Evolutionary conservation across 2,888 invertebrate species (phyloP).

Genomic region (Cataglyphis rosenhaueri): DNA sequence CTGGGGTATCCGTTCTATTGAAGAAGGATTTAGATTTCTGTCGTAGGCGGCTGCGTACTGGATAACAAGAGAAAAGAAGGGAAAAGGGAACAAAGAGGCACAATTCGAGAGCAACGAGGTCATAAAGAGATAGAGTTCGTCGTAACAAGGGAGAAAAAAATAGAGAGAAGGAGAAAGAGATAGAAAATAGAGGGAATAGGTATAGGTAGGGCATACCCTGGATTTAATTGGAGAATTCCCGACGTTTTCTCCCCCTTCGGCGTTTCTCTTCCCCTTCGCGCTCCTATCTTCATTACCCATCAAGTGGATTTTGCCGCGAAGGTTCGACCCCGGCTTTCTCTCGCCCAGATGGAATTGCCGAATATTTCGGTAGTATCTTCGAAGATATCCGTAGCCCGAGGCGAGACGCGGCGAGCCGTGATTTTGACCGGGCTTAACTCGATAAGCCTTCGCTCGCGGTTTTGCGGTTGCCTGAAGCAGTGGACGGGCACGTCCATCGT

Average conservation of each 20-base stretch:
- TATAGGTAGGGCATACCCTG: conserved; percentile 28
- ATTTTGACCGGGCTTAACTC: conserved; percentile 68
- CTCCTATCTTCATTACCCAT: conserved; percentile 74
- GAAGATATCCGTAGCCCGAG: conserved; percentile 45
- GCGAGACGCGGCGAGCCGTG: conserved; percentile 52
- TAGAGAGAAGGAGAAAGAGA: conserved; percentile 20
- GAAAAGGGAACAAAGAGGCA: not conserved
- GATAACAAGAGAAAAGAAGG: conserved; percentile 53
- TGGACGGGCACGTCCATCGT: conserved; percentile 50
- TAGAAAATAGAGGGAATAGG: conserved; percentile 4
- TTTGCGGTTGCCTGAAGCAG: conserved; percentile 41
- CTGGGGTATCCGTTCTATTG: conserved; percentile 57
- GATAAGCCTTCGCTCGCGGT: conserved; percentile 61
- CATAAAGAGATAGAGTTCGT: conserved; percentile 17
- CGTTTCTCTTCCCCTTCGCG: conserved; percentile 22
- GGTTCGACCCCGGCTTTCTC: conserved; percentile 52
- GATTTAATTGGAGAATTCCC: conserved; percentile 74
- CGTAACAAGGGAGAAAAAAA: not conserved
- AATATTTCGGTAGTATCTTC: conserved; percentile 63
- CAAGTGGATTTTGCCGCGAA: conserved; percentile 62
- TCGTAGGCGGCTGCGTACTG: conserved; percentile 61
- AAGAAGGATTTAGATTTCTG: conserved; percentile 63
- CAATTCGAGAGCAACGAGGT: conserved; percentile 21
- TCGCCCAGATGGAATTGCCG: conserved; percentile 55
- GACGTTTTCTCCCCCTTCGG: conserved; percentile 26